phyloP scores from a whole-genome alignment of 2,797 vertebrate genomes.

The Argya squamiceps region DNA sequence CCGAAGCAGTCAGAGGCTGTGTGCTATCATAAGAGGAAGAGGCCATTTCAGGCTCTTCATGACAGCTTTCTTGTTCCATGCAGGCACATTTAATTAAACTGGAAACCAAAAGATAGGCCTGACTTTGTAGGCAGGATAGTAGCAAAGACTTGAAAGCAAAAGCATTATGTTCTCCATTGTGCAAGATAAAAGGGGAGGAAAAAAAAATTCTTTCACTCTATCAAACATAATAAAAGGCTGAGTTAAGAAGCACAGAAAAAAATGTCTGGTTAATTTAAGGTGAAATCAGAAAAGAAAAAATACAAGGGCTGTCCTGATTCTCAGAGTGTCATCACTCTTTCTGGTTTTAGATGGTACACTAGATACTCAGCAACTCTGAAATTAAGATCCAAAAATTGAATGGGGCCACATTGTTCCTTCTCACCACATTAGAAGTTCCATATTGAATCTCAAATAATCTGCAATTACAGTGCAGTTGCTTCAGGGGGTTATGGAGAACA shows the following conservation, averaged over 20 bases:
- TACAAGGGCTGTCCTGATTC: background rate
- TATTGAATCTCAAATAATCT: background rate
- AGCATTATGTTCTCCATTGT: conserved; percentile 69
- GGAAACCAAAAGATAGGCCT: conserved; percentile 50
- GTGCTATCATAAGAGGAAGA: background rate
- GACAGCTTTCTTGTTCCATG: conserved; percentile 36
- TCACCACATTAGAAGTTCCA: background rate
- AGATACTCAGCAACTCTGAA: conserved; percentile 22
- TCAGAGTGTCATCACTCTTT: background rate
- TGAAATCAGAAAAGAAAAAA: conserved; percentile 59
- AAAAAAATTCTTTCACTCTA: conserved; percentile 64
- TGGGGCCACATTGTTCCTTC: conserved; percentile 5
- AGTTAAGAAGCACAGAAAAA: conserved; percentile 48
- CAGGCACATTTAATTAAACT: conserved; percentile 63
- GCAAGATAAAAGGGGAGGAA: conserved; percentile 59
- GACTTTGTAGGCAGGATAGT: conserved; percentile 54
- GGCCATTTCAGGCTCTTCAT: background rate
- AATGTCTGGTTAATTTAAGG: conserved; percentile 59
- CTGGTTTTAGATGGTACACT: conserved; percentile 21
- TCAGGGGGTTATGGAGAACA: background rate
- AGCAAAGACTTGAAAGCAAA: conserved; percentile 64
- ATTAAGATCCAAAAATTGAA: conserved; percentile 29
- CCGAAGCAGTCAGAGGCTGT: background rate
- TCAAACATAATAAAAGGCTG: conserved; percentile 62
- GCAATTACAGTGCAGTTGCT: background rate